Base-by-base conservation (phyloP, 2,888 invertebrate genomes). In the Salpingus planirostris region DNA sequence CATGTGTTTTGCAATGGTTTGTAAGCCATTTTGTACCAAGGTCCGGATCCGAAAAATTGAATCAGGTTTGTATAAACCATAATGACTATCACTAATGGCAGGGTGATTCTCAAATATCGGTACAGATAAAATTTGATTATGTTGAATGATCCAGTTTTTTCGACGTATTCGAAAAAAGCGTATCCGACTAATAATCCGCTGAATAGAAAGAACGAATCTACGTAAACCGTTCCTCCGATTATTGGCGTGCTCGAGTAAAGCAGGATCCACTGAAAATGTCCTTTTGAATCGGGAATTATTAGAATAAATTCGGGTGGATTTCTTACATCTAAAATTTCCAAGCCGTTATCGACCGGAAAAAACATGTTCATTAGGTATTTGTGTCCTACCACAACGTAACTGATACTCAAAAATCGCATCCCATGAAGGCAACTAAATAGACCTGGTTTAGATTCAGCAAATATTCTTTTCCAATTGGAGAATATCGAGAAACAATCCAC, bases 181-280 rank as follows among this genome's bases (percentile, higher is more conserved):
- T 69, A 69, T 5, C 71, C 65, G 32, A 69, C 67, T 1, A 78
- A 53, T 24, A 76, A 55, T 2, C 76, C 76, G 44, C 74, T 73
- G 44, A 78, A 57, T 21, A 74, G 55, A 49, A 78, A 74, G 55
- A 78, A 78, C 0, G 76, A 73, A 37, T 78, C 78, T 2, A 78
- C 78, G 1, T 71, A 68, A 2, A 74, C 61, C 0, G 72, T 43
- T 44, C 61, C 72, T 54, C 71, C 45, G 55, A 66, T 46, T 24
- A 53, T 42, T n/a, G 47, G 23, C 13, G 47, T 47, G 30, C 49
- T 50, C 13, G 34, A 31, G 27, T 47, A 46, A 4, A 32, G 34
- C 62, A 47, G 31, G 5, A 65, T 13, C 64, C 64, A 66, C 69
- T 69, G 48, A 21, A 54, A 64, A 32, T n/a, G n/a, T n/a, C n/a